Evolutionary conservation across 2,888 invertebrate genomes (phyloP).

Genomic region (Machimus atricapillus): DNA sequence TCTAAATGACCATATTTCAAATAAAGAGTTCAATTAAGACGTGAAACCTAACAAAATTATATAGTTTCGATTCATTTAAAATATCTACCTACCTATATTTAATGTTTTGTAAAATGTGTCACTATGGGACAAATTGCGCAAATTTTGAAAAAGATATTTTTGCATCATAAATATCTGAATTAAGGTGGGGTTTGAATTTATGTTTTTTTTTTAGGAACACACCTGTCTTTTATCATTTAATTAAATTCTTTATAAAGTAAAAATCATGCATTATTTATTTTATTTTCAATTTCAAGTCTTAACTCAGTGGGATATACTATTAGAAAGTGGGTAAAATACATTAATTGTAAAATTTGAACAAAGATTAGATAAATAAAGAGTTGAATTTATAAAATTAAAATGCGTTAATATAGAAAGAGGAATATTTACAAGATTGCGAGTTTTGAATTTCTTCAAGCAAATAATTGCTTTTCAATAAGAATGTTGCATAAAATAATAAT

Average conservation of each 20-base stretch:
- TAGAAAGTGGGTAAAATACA: background rate
- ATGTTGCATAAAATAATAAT: too few relatives aligned
- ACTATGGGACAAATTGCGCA: background rate
- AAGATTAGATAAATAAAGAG: background rate
- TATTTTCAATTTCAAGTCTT: background rate
- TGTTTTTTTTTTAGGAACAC: background rate
- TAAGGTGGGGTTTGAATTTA: background rate
- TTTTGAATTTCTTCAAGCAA: too few relatives aligned
- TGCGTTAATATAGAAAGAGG: background rate
- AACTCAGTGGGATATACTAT: background rate
- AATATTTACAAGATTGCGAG: too few relatives aligned
- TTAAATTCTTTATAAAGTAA: background rate
- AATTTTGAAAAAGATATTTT: background rate
- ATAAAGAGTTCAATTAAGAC: background rate
- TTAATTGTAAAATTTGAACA: background rate
- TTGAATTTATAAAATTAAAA: too few relatives aligned
- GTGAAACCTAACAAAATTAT: background rate
- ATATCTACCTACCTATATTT: too few relatives aligned
- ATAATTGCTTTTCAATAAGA: too few relatives aligned
- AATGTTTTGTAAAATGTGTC: background rate
- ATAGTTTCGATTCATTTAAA: background rate
- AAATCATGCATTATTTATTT: background rate
- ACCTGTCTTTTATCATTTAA: background rate
- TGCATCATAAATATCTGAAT: background rate
- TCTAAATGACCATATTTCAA: background rate